A percentile compares a stretch with the other conserved stretches of the same genome.
Evolutionary conservation across 2,797 vertebrate genomes (phyloP).

Genomic region (Pseudochromis fuscus): DNA sequence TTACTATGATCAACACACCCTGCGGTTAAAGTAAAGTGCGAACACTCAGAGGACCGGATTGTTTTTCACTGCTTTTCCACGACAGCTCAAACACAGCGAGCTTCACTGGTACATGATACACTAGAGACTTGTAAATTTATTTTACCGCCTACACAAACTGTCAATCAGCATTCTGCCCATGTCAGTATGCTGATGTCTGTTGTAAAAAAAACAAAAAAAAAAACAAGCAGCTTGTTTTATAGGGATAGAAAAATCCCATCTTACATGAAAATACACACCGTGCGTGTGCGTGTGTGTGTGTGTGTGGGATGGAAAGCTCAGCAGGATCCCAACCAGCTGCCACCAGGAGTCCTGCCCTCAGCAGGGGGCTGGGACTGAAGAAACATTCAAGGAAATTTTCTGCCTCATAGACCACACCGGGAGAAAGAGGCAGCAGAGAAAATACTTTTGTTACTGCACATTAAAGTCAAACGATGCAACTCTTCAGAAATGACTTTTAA

Average conservation of each 20-base stretch:
- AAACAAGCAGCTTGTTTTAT: neutral
- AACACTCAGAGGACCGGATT: too few species aligned
- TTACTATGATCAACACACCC: neutral
- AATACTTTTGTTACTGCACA: conserved; percentile 19
- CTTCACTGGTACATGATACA: neutral
- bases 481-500: neutral
- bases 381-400: conserved; percentile 43
- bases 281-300: conserved; percentile 17
- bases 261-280: neutral
- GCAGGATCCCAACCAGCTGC: conserved; percentile 76
- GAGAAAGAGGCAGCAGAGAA: conserved; percentile 22
- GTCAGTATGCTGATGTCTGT: neutral
- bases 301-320: conserved; percentile 51
- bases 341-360: conserved; percentile 51
- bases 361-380: conserved; percentile 63
- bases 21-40: too few species aligned
- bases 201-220: too few species aligned
- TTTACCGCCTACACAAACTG: neutral
- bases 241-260: neutral
- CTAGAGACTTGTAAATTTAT: neutral
- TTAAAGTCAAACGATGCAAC: conserved; percentile 12
- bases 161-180: neutral
- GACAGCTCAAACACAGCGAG: too few species aligned
- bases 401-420: conserved; percentile 68
- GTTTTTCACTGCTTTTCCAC: neutral